A percentile compares a stretch with the other conserved stretches of the same genome.
Conservation (phyloP, 2,888 invertebrate species). For the Lathronympha strigana region DNA sequence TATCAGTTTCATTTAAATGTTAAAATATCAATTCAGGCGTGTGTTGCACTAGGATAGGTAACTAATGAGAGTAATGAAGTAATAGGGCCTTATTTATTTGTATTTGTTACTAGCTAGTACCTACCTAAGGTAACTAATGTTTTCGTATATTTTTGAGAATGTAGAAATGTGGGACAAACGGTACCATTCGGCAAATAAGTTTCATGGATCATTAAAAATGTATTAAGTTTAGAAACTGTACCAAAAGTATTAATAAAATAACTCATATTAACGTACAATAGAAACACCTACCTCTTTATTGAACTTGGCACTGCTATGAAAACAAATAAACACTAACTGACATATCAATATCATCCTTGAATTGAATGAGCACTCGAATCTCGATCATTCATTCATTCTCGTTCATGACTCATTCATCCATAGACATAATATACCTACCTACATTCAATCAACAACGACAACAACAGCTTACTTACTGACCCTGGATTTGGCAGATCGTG, state of each 20-base stretch:
- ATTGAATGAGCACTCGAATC: slow-evolving; percentile 44
- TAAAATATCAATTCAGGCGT: background rate
- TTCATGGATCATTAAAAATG: too few species aligned
- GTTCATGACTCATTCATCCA: slow-evolving; percentile 40
- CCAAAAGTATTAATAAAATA: background rate
- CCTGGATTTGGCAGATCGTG: slow-evolving; percentile 51
- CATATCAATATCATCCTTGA: slow-evolving; percentile 49
- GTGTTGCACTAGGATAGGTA: background rate
- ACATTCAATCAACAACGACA: slow-evolving; percentile 30
- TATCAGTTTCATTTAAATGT: background rate
- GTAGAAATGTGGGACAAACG: too few species aligned
- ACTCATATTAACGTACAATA: background rate
- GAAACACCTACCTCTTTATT: background rate
- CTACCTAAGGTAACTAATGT: too few species aligned
- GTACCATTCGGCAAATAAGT: too few species aligned
- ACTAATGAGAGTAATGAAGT: too few species aligned
- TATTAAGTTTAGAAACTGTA: too few species aligned
- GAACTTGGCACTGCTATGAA: slow-evolving; percentile 17
- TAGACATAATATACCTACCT: slow-evolving; percentile 8
- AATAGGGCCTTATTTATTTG: too few species aligned
- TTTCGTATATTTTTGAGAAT: too few species aligned
- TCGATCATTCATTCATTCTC: slow-evolving; percentile 49
- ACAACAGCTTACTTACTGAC: slow-evolving; percentile 41
- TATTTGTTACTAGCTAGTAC: too few species aligned
- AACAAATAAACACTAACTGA: slow-evolving; percentile 43